Conservation (phyloP, 2,888 invertebrate genomes). For the Diadromus collaris region DNA sequence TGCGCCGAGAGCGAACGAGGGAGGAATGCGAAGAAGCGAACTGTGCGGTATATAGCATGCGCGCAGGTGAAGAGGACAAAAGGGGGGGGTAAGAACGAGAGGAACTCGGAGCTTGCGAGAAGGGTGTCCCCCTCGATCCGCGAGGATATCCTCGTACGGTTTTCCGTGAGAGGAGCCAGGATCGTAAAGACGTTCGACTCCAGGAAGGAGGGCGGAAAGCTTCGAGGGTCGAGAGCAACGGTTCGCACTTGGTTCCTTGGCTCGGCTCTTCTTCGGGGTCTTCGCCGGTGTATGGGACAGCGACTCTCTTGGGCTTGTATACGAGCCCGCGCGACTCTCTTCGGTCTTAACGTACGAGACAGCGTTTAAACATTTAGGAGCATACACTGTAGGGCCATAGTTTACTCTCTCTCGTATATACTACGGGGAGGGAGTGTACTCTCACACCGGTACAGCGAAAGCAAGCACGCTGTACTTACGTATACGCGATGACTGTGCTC, state of each 20-base stretch:
- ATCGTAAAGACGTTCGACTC: slow-evolving; percentile 52
- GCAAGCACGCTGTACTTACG: not conserved
- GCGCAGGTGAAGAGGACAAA: not conserved
- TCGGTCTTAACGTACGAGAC: slow-evolving; percentile 42
- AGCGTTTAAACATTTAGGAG: slow-evolving; percentile 48
- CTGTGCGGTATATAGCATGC: not conserved
- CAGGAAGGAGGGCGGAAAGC: slow-evolving; percentile 22
- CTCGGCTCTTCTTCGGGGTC: slow-evolving; percentile 24
- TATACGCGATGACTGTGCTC: not conserved
- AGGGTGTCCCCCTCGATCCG: slow-evolving; percentile 42
- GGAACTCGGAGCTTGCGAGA: slow-evolving; percentile 18
- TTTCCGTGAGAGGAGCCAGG: slow-evolving; percentile 33
- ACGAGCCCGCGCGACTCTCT: slow-evolving; percentile 45
- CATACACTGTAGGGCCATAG: slow-evolving; percentile 33
- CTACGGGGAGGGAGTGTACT: slow-evolving; percentile 2
- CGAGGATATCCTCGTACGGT: slow-evolving; percentile 24
- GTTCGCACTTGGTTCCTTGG: slow-evolving; percentile 54
- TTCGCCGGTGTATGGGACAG: slow-evolving; percentile 20
- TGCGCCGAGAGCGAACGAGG: slow-evolving; percentile 4
- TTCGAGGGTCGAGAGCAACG: slow-evolving; percentile 44
- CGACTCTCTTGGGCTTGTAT: slow-evolving; percentile 33
- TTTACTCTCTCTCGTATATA: slow-evolving; percentile 26
- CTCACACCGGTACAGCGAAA: not conserved
- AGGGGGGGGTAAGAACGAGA: not conserved
- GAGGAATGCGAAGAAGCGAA: slow-evolving; percentile 31